Base-by-base conservation (phyloP, 2,113 vertebrate species). In the Girardinichthys multiradiatus region DNA sequence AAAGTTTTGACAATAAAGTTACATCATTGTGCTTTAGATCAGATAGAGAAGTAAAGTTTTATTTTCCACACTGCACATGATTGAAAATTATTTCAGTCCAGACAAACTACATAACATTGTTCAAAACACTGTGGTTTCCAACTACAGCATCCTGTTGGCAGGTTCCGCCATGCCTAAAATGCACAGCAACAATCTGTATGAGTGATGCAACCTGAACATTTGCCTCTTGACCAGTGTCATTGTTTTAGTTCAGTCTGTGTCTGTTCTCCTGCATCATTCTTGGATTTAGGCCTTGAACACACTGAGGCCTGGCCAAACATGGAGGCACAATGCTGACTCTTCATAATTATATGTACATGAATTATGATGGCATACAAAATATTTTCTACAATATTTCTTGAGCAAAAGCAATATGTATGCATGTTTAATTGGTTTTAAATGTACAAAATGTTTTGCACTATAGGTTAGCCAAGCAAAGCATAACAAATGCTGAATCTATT, bases 41-140 rank as follows among this genome's bases (percentile, higher is more conserved):
- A 58, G 29, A 21, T 10, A 13, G n/a, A 42, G 3, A 1, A 10
- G 2, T 13, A 7, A 6, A 45, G 15, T 29, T 70, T 70, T 70
- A n/a, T 4, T 30, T 28, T 62, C 21, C 54, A 42, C 30, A 2
- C 37, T 65, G 9, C 28, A 59, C 28, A 15, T 31, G 35, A 59
- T 57, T 48, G 63, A 48, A 19, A 39, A 72, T 54, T 3, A 31
- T 68, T 29, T 48, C 13, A 33, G 17, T 69, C 63, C 73, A 75
- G 57, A 69, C 59, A 11, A 74, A 70, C 67, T 62, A 77, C 70
- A 73, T 70, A 78, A 75, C 66, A 39, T 45, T 17, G 10, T 17
- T 66, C 6, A 28, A 30, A 79, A 73, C 31, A 75, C 3, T 28
- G 28, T n/a, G 8, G 48, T 76, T n/a, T 66, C 21, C 57, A 64